Conservation (phyloP, 1,140 invertebrate species). For the Aphis craccivora region DNA sequence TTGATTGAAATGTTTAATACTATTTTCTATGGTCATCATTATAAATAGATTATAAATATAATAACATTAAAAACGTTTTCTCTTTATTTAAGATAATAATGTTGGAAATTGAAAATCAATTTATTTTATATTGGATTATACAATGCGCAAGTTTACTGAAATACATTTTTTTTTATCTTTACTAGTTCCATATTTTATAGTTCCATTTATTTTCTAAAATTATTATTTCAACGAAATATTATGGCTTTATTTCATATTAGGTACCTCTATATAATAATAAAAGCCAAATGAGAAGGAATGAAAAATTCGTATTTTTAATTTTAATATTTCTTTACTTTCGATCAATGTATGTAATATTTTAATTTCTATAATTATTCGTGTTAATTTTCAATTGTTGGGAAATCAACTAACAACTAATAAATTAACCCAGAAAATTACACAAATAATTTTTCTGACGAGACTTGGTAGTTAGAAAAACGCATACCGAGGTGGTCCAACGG, state of each 20-base stretch:
- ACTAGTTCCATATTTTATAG: neutral
- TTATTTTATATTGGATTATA: neutral
- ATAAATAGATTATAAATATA: neutral
- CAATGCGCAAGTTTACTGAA: neutral
- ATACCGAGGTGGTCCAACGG: too few species aligned
- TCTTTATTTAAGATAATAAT: neutral
- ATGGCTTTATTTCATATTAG: neutral
- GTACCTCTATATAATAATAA: too few species aligned
- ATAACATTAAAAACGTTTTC: neutral
- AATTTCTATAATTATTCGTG: too few species aligned
- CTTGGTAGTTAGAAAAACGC: too few species aligned
- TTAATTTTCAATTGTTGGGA: too few species aligned
- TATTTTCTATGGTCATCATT: neutral
- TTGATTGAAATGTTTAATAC: neutral
- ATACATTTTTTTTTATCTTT: neutral
- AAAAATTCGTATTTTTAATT: too few species aligned
- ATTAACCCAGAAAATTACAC: too few species aligned
- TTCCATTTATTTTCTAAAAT: neutral
- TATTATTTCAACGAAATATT: neutral
- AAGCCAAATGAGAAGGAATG: too few species aligned
- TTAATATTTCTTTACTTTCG: too few species aligned
- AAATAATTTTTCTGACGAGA: too few species aligned
- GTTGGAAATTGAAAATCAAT: conserved; percentile 2
- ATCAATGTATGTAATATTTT: too few species aligned
- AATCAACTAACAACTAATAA: too few species aligned